Conservation (phyloP, 1,140 invertebrate genomes). For the Diorhabda carinulata region DNA sequence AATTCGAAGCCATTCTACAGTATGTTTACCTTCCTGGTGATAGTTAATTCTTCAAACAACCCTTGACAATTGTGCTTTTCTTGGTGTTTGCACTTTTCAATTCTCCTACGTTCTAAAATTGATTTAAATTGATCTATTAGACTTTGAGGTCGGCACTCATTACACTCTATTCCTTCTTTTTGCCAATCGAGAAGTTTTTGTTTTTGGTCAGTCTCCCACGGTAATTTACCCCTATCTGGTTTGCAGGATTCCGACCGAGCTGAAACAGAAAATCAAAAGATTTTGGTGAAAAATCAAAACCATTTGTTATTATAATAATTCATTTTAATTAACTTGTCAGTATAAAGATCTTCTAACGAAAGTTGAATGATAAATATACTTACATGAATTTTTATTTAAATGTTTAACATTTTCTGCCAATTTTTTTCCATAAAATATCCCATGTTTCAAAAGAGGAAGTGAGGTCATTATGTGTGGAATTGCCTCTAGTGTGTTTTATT, state of each 20-base stretch:
- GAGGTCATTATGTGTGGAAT: too few relatives aligned
- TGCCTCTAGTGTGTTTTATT: background rate
- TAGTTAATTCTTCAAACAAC: background rate
- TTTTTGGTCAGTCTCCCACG: slow-evolving; percentile 20
- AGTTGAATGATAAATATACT: too few relatives aligned
- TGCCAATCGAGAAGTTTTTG: background rate
- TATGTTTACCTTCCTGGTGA: background rate
- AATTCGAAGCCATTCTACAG: background rate
- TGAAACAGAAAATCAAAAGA: too few relatives aligned
- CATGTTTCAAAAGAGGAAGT: background rate
- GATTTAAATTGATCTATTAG: background rate
- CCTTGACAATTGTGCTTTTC: too few relatives aligned
- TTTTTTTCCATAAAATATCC: slow-evolving; percentile 12
- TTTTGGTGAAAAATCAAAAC: too few relatives aligned
- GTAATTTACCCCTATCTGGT: slow-evolving; percentile 4
- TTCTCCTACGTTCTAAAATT: background rate
- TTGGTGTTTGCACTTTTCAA: background rate
- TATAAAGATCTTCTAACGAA: too few relatives aligned
- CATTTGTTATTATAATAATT: too few relatives aligned
- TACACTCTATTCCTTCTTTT: background rate
- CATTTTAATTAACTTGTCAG: too few relatives aligned
- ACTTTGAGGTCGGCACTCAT: background rate
- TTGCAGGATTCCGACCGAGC: too few relatives aligned
- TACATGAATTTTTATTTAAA: too few relatives aligned
- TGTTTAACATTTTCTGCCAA: background rate